Percentiles rank a stretch among this genome's conserved stretches.
These are phyloP conservation scores for Lacerta bilineata DNA, from an alignment of 2,797 vertebrate species.

Conservation along the genomic window DNA sequence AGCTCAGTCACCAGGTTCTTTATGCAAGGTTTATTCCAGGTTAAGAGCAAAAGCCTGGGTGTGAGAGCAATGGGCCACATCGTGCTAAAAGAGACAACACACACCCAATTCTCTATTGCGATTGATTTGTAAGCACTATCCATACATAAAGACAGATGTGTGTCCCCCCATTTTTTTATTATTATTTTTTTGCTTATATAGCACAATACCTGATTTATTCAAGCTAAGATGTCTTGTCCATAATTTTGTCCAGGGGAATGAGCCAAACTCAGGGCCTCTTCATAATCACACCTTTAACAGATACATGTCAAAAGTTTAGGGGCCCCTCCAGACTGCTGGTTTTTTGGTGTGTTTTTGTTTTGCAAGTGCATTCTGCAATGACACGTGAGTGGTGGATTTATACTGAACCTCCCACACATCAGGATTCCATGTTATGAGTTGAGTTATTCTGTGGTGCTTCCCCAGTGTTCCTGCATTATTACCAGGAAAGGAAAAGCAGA, in stretches of 20 bases:
- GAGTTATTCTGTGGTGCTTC: too few species aligned
- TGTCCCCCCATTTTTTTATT: conserved; percentile 22
- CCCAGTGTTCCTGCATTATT: too few species aligned
- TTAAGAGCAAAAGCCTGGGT: not conserved
- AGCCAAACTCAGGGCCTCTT: conserved; percentile 5
- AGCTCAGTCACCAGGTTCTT: not conserved
- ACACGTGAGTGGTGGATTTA: too few species aligned
- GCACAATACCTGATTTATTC: conserved; percentile 42
- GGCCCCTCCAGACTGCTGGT: too few species aligned
- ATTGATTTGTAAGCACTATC: conserved; percentile 59
- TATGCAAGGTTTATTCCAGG: not conserved
- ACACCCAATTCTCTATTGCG: not conserved
- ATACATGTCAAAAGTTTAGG: not conserved
- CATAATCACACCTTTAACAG: not conserved
- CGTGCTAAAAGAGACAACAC: not conserved
- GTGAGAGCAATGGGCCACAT: too few species aligned
- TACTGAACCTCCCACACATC: too few species aligned
- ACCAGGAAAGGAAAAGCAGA: not conserved
- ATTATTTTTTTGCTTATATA: conserved; percentile 18
- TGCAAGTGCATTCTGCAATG: too few species aligned
- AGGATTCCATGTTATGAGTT: too few species aligned
- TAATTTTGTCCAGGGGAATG: conserved; percentile 55
- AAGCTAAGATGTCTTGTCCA: conserved; percentile 23
- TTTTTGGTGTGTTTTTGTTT: too few species aligned
- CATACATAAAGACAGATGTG: conserved; percentile 63